Evolutionary conservation across 2,888 invertebrate species (phyloP), one percentile per base, ranked within the genome.

Genomic region (Incurvaria masculella): DNA sequence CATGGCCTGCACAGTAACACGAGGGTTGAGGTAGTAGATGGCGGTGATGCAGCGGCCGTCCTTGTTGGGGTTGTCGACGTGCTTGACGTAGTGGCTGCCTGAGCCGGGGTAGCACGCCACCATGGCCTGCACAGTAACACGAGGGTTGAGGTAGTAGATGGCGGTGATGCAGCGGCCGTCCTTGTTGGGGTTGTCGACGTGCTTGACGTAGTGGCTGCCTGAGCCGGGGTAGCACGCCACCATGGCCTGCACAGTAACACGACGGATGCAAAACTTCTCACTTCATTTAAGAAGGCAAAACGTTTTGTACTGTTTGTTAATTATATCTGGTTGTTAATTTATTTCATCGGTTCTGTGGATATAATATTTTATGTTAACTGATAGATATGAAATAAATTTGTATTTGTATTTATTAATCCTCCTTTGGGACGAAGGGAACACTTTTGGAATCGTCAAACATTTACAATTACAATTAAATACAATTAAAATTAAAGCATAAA

Each of bases 21-120:
- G 86, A 63, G 89, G 84, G 75, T 98, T 98, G 61, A 97, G 85
- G 80, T 98, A 98, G 76, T 98, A 98, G 62, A 98, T 98, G 53
- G 95, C 92, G 6, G 98, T 98, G 63, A 98, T 93, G 65, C 96
- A 95, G 55, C 98, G 84, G 17, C 98, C 98, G 72, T 98, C 98
- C 61, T 87, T 85, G 69, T 95, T 94, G 5, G 98, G 97, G 79
- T 98, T 98, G 74, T 98, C 98, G 40, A 98, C 94, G 70, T 98
- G 98, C 69, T 95, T 94, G 47, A 97, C 93, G 70, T 98, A 11
- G 14, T 33, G 33, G 4, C 6, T 33, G 33, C 14, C 6, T 6
- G 4, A 33, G 4, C 33, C 6, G 23, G 23, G 23, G 6, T 98
- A 97, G 80, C 40, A 95, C 78, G 10, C 97, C 97, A 3, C 97